Base-by-base conservation (phyloP, 2,797 vertebrate genomes). In the Chrosomus eos region DNA sequence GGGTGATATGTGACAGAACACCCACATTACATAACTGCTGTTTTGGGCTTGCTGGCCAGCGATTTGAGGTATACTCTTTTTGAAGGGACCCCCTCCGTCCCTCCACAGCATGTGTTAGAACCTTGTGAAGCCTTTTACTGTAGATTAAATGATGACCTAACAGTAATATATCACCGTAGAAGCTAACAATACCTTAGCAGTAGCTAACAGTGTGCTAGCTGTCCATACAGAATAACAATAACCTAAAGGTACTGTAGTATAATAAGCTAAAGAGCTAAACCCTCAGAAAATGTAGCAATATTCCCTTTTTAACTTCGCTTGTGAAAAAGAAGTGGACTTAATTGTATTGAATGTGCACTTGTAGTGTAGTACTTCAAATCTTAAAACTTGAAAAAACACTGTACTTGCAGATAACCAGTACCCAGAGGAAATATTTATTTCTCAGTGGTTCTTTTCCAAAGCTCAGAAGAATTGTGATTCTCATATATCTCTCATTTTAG, bases 1-100 rank as follows among this genome's bases (percentile, higher is more conserved):
- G 85, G 85, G 58, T 38, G 36, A 89, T 89, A 92, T 83, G 86
- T 92, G 93, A 91, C 91, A 91, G 45, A 86, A 89, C 83, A 85
- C 85, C 87, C 87, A 9, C 40, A 79, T 94, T 95, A 94, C 90
- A 90, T 93, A 95, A 94, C 45, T 36, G 66, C 58, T 68, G 84
- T 81, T 87, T 82, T 74, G 51, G 68, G 88, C 88, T 90, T 82
- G 89, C 74, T 71, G 89, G 87, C 87, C 90, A 85, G 72, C 79
- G 31, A 85, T 90, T 93, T 95, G 90, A 95, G 91, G 90, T 88
- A 93, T 92, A 92, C 85, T 91, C 48, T 80, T 91, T 92, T 90
- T 88, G 92, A 93, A 87, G 60, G 90, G 91, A 86, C 88, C 87
- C 77, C 86, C 77, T 89, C 85, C 72, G 88, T 88, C 83, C 33